A percentile compares a stretch with the other conserved stretches of the same genome.
Evolutionary conservation across 2,797 vertebrate species (phyloP).

Genomic region (Acanthis flammea): DNA sequence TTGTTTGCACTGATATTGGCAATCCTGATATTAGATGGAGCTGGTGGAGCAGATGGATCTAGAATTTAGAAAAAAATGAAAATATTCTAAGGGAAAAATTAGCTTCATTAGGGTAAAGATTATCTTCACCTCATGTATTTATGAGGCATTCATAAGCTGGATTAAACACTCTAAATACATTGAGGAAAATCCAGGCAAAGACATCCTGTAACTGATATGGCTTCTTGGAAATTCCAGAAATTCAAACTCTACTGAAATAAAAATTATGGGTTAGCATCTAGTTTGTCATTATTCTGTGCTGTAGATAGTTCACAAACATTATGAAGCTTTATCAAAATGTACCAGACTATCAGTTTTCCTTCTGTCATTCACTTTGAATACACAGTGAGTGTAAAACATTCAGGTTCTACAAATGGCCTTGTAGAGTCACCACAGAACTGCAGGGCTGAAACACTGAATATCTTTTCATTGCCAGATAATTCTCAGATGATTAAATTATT

Average conservation of each 20-base stretch:
- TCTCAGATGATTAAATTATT: not conserved
- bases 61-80: not conserved
- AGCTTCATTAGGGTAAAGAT: not conserved
- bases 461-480: not conserved
- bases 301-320: not conserved
- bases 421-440: not conserved
- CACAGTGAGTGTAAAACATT: not conserved
- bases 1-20: conserved; percentile 77
- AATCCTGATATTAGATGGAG: conserved; percentile 82
- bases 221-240: not conserved
- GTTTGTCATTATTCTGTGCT: not conserved
- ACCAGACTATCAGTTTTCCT: not conserved
- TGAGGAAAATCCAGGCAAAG: not conserved
- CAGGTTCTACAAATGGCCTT: not conserved
- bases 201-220: not conserved
- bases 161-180: not conserved
- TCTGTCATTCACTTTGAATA: not conserved
- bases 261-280: not conserved
- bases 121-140: not conserved
- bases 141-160: rapidly evolving
- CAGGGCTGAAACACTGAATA: not conserved
- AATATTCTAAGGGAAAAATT: not conserved
- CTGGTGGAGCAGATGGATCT: conserved; percentile 90
- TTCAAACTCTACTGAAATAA: not conserved
- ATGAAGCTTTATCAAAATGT: not conserved